A percentile compares a stretch with the other conserved stretches of the same genome.
Conservation (phyloP, 2,888 invertebrate genomes). For the Tridacna crocea region DNA sequence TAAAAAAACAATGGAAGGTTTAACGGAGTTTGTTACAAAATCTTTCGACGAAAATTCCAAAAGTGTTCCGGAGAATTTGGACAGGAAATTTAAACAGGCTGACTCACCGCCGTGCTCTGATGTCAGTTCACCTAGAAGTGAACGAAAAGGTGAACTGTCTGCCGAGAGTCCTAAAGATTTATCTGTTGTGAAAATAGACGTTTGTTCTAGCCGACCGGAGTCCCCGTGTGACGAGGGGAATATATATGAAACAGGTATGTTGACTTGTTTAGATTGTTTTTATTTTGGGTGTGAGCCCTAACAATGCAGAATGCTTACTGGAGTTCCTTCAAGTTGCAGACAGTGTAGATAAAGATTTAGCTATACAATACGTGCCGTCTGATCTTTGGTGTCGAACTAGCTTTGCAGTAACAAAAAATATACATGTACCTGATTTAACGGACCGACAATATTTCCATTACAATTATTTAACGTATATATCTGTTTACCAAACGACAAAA, state of each 20-base stretch:
- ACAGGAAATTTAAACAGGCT: conserved; percentile 30
- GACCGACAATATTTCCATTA: too few species aligned
- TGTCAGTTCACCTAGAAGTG: conserved; percentile 7
- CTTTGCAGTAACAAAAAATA: too few species aligned
- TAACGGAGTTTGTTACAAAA: conserved; percentile 79
- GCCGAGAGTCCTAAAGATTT: conserved; percentile 51
- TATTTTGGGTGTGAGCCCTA: too few species aligned
- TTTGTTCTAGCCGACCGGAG: conserved; percentile 54
- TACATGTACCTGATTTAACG: too few species aligned
- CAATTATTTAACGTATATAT: too few species aligned
- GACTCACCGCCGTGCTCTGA: conserved; percentile 24
- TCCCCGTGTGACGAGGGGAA: conserved; percentile 36
- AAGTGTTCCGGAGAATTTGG: conserved; percentile 37
- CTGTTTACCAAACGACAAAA: too few species aligned
- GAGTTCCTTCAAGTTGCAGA: too few species aligned
- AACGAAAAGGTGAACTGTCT: conserved; percentile 8
- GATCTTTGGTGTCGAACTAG: too few species aligned
- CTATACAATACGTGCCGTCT: too few species aligned
- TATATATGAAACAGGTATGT: conserved; percentile 44
- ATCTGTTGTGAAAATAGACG: conserved; percentile 55
- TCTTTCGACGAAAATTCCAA: conserved; percentile 74
- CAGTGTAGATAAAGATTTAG: too few species aligned
- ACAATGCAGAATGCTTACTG: too few species aligned
- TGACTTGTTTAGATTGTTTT: too few species aligned
- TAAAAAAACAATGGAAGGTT: conserved; percentile 73